These are phyloP conservation scores for Adelges cooleyi DNA, from an alignment of 1,140 invertebrate species.

Conservation along the genomic window DNA sequence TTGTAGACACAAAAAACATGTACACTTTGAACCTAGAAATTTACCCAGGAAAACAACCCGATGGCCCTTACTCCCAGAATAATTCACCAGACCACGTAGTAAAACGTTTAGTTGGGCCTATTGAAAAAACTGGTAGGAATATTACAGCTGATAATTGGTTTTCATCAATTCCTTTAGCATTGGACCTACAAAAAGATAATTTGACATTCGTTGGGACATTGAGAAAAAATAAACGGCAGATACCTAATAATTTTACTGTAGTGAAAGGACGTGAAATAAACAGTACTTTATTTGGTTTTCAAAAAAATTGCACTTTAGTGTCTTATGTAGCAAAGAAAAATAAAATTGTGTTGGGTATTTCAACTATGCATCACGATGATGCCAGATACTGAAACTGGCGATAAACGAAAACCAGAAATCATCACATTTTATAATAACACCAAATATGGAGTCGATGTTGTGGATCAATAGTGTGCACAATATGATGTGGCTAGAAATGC, in stretches of 20 bases:
- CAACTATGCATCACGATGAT: conserved; percentile 34
- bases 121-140: conserved; percentile 33
- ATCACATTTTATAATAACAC: conserved; percentile 38
- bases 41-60: conserved; percentile 30
- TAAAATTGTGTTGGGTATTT: conserved; percentile 35
- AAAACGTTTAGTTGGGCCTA: conserved; percentile 30
- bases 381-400: conserved; percentile 32
- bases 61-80: conserved; percentile 4
- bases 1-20: background rate
- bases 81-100: conserved; percentile 29
- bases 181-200: conserved; percentile 31
- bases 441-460: conserved; percentile 38
- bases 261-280: background rate
- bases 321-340: conserved; percentile 31
- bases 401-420: conserved; percentile 37
- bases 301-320: conserved; percentile 23
- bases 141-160: conserved; percentile 39
- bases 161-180: conserved; percentile 34
- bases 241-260: conserved; percentile 37
- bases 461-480: conserved; percentile 36
- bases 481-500: too few relatives aligned
- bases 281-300: conserved; percentile 2
- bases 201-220: too few relatives aligned
- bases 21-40: conserved; percentile 35
- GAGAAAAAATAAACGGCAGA: too few relatives aligned